Evolutionary conservation across 1,140 invertebrate genomes (phyloP), one percentile per base, ranked within the genome.

Genomic region (Drosophila ananassae): DNA sequence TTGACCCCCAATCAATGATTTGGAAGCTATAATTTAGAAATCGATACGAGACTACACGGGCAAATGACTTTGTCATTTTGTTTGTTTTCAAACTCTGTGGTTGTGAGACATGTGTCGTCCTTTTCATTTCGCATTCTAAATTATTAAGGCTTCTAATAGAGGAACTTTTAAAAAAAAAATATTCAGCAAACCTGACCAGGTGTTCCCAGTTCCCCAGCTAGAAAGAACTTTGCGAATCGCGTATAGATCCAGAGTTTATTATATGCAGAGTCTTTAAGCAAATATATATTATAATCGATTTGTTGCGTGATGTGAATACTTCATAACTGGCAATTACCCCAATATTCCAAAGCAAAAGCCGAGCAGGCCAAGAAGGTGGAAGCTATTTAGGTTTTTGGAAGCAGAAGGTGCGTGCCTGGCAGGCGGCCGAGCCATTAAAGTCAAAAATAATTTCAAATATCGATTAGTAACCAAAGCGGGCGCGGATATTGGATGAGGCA

Each of bases 231-330:
- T 50, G 25, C 50, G 55, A 30, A 69, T 48, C 48, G 22, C 25
- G 17, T 52, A 28, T 52, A 28, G 50, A 24, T 25, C 34, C 57
- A 30, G 2, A 22, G 44, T 69, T 13, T 34, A 13, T 1, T 51
- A 47, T 21, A 22, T 46, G 2, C 6, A 6, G 52, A 28, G 61
- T 69, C 74, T 76, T 73, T 59, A 50, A 41, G 59, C 59, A 63
- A 89, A 87, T 73, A 73, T 73, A 61, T 78, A 74, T 67, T 85
- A 75, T 89, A 89, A 89, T 89, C 83, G 83, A 89, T 89, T 89
- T 73, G 69, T 89, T 89, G 83, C 83, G 83, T 89, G 83, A 48
- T 63, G 66, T 66, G 83, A 83, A 89, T 89, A 64, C 71, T 73
- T 55, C 59, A 73, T 73, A 37, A 60, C 21, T 28, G 8, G 63